Evolutionary conservation across 2,797 vertebrate genomes (phyloP).

Genomic region (Characodon lateralis): DNA sequence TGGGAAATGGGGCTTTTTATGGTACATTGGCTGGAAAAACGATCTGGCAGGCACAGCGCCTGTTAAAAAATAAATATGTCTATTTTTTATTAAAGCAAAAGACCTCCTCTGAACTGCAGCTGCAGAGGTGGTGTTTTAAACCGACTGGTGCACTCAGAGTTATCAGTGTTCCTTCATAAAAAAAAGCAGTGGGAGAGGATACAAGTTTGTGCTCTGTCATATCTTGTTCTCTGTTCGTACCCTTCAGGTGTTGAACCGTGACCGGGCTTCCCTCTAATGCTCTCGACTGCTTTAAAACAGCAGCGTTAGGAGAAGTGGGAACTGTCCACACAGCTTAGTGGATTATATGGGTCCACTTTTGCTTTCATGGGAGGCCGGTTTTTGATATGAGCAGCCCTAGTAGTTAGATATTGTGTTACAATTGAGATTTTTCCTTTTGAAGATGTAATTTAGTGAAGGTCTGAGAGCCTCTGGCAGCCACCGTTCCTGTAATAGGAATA

Average conservation of each 20-base stretch:
- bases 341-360: constrained; percentile 59
- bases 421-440: constrained; percentile 79
- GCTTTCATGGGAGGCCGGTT: constrained; percentile 67
- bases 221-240: constrained; percentile 66
- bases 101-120: constrained; percentile 53
- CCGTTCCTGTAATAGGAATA: constrained; percentile 78
- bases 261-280: constrained; percentile 70
- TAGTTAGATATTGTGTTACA: constrained; percentile 81
- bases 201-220: constrained; percentile 67
- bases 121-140: constrained; percentile 51
- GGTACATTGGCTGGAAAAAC: constrained; percentile 56
- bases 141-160: constrained; percentile 51
- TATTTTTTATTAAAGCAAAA: constrained; percentile 71
- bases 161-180: constrained; percentile 63
- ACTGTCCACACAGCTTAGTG: constrained; percentile 67
- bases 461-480: constrained; percentile 73
- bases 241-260: constrained; percentile 67
- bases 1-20: constrained; percentile 67
- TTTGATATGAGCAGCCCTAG: constrained; percentile 58
- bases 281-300: constrained; percentile 71
- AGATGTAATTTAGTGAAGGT: constrained; percentile 80
- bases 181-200: constrained; percentile 59
- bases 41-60: constrained; percentile 53
- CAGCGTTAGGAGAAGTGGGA: constrained; percentile 58
- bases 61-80: constrained; percentile 60